Evolutionary conservation across 2,797 vertebrate species (phyloP).

Genomic region (Propithecus deckenii): DNA sequence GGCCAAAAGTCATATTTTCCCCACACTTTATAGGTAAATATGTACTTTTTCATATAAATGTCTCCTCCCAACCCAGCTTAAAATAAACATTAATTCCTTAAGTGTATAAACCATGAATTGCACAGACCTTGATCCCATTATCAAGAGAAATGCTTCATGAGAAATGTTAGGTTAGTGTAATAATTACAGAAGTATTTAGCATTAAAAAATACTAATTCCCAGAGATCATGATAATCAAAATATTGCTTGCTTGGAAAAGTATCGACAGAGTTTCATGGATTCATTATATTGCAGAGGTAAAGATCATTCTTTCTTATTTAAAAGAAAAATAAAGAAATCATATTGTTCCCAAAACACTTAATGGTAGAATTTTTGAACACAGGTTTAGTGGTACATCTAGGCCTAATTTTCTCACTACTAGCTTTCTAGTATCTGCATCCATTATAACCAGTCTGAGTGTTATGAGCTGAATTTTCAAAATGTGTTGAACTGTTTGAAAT

Average conservation of each 20-base stretch:
- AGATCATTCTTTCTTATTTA: background rate
- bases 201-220: background rate
- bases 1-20: background rate
- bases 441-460: background rate
- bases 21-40: background rate
- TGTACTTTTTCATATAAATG: background rate
- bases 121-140: background rate
- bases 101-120: background rate
- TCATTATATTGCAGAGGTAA: background rate
- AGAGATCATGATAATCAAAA: background rate
- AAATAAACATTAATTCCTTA: background rate
- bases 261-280: background rate
- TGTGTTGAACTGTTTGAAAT: background rate
- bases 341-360: background rate
- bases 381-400: background rate
- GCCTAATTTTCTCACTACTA: background rate
- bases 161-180: background rate
- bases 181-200: background rate
- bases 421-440: background rate
- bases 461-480: background rate
- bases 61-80: background rate
- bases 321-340: background rate
- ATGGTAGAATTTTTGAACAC: background rate
- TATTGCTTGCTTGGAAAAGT: background rate
- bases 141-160: background rate